Conservation (phyloP, 2,113 vertebrate genomes). For the Callopanchax toddi region DNA sequence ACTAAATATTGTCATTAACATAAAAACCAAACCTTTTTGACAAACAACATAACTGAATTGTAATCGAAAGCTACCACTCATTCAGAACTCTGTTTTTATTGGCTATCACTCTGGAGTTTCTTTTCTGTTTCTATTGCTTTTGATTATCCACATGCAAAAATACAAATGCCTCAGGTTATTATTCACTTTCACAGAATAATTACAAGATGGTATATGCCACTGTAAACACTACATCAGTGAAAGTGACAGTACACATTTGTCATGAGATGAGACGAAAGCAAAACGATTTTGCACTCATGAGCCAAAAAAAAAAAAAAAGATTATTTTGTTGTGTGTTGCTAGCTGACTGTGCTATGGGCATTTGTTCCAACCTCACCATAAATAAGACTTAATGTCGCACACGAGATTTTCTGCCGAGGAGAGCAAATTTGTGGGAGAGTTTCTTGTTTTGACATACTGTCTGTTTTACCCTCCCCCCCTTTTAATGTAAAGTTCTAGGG, state of each 20-base stretch:
- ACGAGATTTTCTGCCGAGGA: constrained; percentile 61
- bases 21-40: constrained; percentile 11
- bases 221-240: constrained; percentile 76
- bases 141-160: constrained; percentile 68
- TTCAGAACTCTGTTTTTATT: constrained; percentile 32
- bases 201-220: constrained; percentile 75
- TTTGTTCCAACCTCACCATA: constrained; percentile 69
- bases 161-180: constrained; percentile 70
- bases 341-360: constrained; percentile 65
- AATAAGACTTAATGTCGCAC: constrained; percentile 74
- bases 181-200: constrained; percentile 78
- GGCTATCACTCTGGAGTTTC: constrained; percentile 52
- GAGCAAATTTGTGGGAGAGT: constrained; percentile 56
- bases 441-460: constrained; percentile 72
- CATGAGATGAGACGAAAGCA: constrained; percentile 74
- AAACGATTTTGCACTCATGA: constrained; percentile 66
- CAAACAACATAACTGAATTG: constrained; percentile 21
- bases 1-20: constrained; percentile 15
- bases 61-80: constrained; percentile 39
- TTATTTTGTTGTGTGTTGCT: constrained; percentile 32
- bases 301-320: constrained; percentile 37
- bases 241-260: constrained; percentile 75
- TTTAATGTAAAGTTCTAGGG: constrained; percentile 27
- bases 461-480: constrained; percentile 41
- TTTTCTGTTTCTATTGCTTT: constrained; percentile 65